Percentiles rank a stretch among this genome's conserved stretches.
Conservation (phyloP, 2,888 invertebrate genomes). For the Lamellibrachia satsuma region DNA sequence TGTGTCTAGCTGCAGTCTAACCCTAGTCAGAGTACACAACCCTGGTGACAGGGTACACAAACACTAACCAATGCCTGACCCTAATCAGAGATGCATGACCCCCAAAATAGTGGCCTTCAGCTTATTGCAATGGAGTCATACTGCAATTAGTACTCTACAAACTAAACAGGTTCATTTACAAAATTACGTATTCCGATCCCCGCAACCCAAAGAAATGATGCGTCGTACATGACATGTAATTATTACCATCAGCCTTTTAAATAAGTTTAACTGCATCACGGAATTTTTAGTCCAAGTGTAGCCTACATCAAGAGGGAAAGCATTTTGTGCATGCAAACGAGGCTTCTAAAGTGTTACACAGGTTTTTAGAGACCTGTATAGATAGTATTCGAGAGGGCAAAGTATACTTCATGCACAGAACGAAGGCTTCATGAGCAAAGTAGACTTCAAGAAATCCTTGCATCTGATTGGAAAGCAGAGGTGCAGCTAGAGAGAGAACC, state of each 20-base stretch:
- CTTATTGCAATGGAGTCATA: neutral
- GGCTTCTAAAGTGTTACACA: neutral
- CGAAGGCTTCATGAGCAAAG: neutral
- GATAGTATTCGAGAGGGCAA: neutral
- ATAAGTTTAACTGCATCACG: neutral
- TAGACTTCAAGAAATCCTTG: neutral
- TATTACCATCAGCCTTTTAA: neutral
- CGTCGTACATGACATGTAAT: neutral
- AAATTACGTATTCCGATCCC: neutral
- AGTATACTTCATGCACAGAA: neutral
- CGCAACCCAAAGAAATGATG: neutral
- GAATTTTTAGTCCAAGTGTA: neutral
- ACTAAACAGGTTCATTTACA: constrained; percentile 13
- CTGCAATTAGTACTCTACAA: neutral
- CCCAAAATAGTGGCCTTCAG: neutral
- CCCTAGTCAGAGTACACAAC: neutral
- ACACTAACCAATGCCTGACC: neutral
- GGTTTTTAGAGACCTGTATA: neutral
- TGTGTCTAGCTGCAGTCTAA: neutral
- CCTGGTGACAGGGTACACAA: neutral
- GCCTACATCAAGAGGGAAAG: neutral
- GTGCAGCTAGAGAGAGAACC: neutral
- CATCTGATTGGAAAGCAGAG: neutral
- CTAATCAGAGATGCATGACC: neutral
- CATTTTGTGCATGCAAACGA: neutral